Evolutionary conservation across 2,113 vertebrate genomes (phyloP).

Genomic region (Tretioscincus oriximinensis): DNA sequence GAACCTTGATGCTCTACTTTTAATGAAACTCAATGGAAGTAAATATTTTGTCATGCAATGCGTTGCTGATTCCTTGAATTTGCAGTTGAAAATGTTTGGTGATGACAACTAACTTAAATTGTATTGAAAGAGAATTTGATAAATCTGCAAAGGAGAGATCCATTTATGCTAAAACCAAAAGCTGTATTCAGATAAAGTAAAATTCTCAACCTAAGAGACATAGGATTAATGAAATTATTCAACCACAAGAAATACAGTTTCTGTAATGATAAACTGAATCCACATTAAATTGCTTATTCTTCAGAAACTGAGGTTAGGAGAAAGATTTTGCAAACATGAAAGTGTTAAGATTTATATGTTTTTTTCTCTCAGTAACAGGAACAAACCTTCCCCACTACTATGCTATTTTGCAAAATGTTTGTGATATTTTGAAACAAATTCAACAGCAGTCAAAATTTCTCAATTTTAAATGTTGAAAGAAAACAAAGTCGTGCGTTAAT

Average conservation of each 20-base stretch:
- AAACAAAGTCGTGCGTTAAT: no score
- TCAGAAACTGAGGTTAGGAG: neutral
- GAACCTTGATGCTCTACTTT: no score
- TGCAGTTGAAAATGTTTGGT: neutral
- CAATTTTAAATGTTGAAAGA: no score
- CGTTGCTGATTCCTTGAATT: neutral
- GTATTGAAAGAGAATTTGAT: neutral
- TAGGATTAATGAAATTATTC: neutral
- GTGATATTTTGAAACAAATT: no score
- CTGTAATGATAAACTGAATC: no score
- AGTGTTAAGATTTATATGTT: no score
- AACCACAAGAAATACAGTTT: neutral
- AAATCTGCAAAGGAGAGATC: neutral
- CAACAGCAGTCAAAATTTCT: no score
- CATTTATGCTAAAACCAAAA: neutral
- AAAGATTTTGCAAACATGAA: accelerated
- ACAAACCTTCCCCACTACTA: no score
- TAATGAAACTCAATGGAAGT: neutral
- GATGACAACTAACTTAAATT: neutral
- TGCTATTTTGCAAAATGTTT: no score
- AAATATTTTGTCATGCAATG: neutral
- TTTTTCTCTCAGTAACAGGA: no score
- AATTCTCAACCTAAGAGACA: neutral
- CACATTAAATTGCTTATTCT: neutral
- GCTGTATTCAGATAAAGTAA: neutral